Conservation (phyloP, 2,888 invertebrate genomes). For the Philereme transversata region DNA sequence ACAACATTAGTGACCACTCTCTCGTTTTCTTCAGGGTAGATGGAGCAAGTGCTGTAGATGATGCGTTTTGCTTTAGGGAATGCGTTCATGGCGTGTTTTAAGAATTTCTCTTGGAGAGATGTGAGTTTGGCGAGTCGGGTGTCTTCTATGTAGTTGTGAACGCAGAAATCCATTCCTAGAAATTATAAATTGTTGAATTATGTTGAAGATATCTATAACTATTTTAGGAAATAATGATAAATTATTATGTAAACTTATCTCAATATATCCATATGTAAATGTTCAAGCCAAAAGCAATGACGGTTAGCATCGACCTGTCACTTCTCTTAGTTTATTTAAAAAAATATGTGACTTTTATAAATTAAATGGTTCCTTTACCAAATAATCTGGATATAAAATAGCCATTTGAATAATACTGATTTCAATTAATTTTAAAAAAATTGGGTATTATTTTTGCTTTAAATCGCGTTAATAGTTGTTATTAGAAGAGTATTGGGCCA, state of each 20-base stretch:
- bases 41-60: constrained; percentile 98
- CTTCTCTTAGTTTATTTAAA: too few species aligned
- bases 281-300: not conserved
- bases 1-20: constrained; percentile 91
- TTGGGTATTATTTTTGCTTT: too few species aligned
- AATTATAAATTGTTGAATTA: not conserved
- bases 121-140: constrained; percentile 86
- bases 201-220: not conserved
- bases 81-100: constrained; percentile 92
- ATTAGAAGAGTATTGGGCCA: too few species aligned
- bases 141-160: constrained; percentile 73
- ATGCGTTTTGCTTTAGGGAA: constrained; percentile 94
- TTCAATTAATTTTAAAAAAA: too few species aligned
- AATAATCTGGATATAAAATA: too few species aligned
- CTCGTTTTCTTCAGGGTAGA: constrained; percentile 96
- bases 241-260: not conserved
- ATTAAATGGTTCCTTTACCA: too few species aligned
- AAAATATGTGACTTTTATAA: too few species aligned
- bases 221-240: not conserved
- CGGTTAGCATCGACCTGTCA: too few species aligned
- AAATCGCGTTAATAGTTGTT: too few species aligned
- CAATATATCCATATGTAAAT: not conserved
- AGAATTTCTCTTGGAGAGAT: constrained; percentile 91
- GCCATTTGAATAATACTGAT: too few species aligned
- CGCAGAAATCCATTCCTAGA: constrained; percentile 72